Conservation (phyloP, 2,888 invertebrate species). For the Autographa gamma region DNA sequence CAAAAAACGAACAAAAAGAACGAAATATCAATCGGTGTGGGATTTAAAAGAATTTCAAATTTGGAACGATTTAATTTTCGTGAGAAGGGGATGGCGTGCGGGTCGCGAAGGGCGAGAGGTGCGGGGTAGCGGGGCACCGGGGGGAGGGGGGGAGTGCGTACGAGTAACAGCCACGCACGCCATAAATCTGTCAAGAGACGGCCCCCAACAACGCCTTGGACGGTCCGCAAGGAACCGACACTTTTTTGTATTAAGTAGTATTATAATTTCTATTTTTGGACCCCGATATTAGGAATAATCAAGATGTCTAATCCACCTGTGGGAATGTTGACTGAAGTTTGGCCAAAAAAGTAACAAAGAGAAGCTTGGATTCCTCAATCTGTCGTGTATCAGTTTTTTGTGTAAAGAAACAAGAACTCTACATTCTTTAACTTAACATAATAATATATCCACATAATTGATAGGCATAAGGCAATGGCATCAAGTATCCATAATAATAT, state of each 20-base stretch:
- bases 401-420: too few species aligned
- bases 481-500: too few species aligned
- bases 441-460: too few species aligned
- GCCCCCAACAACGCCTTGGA: constrained; percentile 79
- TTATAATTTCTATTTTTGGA: constrained; percentile 56
- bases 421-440: too few species aligned
- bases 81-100: constrained; percentile 65
- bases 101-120: constrained; percentile 50
- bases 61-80: constrained; percentile 80
- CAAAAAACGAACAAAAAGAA: constrained; percentile 62
- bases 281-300: constrained; percentile 33
- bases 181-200: constrained; percentile 83
- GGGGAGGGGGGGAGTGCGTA: constrained; percentile 64
- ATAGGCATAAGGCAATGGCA: too few species aligned
- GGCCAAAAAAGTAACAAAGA: constrained; percentile 1
- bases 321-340: constrained; percentile 32
- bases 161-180: constrained; percentile 80
- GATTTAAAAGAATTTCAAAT: constrained; percentile 75
- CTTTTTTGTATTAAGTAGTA: constrained; percentile 60
- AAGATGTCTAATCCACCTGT: constrained; percentile 55
- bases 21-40: constrained; percentile 66
- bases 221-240: constrained; percentile 70
- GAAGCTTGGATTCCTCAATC: neutral
- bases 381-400: too few species aligned
- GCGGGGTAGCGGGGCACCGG: constrained; percentile 29